These are phyloP conservation scores for Gymnothorax reevesii DNA, from an alignment of 2,797 vertebrate species.

Conservation along the genomic window DNA sequence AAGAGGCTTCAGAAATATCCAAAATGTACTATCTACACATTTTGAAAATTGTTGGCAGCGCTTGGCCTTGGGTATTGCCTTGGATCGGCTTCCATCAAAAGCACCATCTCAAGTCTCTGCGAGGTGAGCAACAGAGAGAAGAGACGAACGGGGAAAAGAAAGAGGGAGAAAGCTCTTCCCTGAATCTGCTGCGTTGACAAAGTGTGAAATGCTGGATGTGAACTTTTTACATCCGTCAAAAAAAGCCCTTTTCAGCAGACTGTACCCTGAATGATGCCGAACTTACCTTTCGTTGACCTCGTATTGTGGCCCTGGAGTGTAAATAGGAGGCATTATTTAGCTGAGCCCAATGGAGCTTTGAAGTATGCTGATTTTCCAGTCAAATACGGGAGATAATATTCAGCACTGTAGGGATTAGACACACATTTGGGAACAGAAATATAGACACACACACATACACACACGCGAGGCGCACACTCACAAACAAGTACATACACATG, in stretches of 20 bases:
- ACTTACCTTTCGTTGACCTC: slow-evolving; percentile 6
- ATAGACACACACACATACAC: slow-evolving; percentile 44
- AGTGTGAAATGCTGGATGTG: background rate
- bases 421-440: background rate
- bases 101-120: background rate
- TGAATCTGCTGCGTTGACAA: background rate
- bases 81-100: background rate
- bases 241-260: slow-evolving; percentile 1
- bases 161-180: background rate
- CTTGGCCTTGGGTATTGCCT: background rate
- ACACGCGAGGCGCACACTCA: slow-evolving; percentile 34
- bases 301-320: background rate
- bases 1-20: background rate
- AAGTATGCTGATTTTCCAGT: background rate
- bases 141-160: background rate
- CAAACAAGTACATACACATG: background rate
- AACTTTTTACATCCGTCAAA: background rate
- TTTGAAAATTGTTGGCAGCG: background rate
- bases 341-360: background rate
- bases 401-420: background rate
- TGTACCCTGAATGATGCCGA: background rate
- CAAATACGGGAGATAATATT: background rate
- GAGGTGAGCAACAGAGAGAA: background rate
- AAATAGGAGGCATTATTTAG: background rate
- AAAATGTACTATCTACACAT: background rate